Conservation (phyloP, 2,113 vertebrate genomes). For the Nannobrachium achirus region DNA sequence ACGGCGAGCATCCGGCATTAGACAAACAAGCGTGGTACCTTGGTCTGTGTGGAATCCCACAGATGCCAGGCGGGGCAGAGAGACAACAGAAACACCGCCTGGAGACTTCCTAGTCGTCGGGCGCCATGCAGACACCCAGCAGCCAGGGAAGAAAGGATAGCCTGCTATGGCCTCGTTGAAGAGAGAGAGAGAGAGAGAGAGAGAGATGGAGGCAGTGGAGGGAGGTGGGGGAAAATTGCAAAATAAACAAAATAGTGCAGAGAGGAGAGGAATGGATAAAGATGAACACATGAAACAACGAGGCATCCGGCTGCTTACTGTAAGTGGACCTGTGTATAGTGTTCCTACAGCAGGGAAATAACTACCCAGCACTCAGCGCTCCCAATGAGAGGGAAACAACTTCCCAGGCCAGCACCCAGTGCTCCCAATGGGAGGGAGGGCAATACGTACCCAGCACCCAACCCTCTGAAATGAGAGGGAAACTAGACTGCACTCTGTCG, state of each 20-base stretch:
- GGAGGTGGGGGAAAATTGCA: no score
- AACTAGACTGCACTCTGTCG: no score
- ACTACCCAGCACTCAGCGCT: constrained; percentile 25
- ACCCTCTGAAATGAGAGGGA: no score
- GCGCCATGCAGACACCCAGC: constrained; percentile 35
- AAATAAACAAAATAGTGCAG: constrained; percentile 5
- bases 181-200: constrained; percentile 34
- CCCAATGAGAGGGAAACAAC: constrained; percentile 31
- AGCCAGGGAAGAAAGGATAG: constrained; percentile 39
- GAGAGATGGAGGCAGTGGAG: not conserved
- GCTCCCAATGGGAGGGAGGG: no score
- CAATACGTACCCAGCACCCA: no score
- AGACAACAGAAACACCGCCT: constrained; percentile 60
- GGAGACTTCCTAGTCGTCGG: constrained; percentile 60
- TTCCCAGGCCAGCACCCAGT: not conserved
- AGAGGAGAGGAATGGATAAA: constrained; percentile 30
- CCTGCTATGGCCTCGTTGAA: constrained; percentile 29
- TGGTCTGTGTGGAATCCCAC: constrained; percentile 51
- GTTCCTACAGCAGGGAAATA: constrained; percentile 22
- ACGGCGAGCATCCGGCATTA: constrained; percentile 57
- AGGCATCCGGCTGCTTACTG: constrained; percentile 8
- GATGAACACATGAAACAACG: constrained; percentile 14
- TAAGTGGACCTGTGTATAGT: constrained; percentile 18
- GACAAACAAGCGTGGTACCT: constrained; percentile 55
- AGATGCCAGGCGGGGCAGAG: constrained; percentile 42